Base-by-base conservation (phyloP, 2,888 invertebrate species). In the Agriopis marginaria region DNA sequence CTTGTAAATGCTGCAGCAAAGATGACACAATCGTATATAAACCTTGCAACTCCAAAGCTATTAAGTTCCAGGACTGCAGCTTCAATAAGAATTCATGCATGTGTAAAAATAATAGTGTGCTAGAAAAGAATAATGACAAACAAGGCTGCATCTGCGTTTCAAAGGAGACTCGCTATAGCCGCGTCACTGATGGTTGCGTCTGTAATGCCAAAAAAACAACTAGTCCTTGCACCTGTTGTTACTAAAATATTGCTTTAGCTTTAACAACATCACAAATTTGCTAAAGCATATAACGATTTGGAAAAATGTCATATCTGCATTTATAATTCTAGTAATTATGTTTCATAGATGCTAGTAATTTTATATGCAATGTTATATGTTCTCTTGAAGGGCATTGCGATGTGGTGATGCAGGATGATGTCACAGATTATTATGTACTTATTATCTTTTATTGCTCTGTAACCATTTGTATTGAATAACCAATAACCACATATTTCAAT, bases 111-210 rank as follows among this genome's bases (percentile, higher is more conserved):
- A 5, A 23, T 14, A 50, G 10, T 3, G 10, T 14, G 2, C 39
- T 50, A 49, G 60, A 40, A 14, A n/a, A 23, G n/a, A 55, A 42
- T 11, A 10, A 58, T 45, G 12, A 14, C 9, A 47, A 23, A 42
- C 42, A 12, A 23, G 23, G 23, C 12, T 59, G 59, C 45, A 12
- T 23, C 7, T 59, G 59, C 32, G 17, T 10, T 60, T 49, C 47
- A 17, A 40, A 14, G 40, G 10, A 14, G n/a, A 39, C n/a, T 44
- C n/a, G 39, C 47, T 40, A 14, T 12, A 14, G 14, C 0, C 14
- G 23, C 11, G 14, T 39, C 58, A 75, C 74, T 47, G 80, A 79
- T 3, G 79, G 77, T 55, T 87, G 87, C 66, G 65, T 79, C 23
- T 86, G 85, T 40, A 42, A 42, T 42, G 23, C 14, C 40, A 63